Evolutionary conservation across 2,797 vertebrate genomes (phyloP).

Genomic region (Sphenodon punctatus): DNA sequence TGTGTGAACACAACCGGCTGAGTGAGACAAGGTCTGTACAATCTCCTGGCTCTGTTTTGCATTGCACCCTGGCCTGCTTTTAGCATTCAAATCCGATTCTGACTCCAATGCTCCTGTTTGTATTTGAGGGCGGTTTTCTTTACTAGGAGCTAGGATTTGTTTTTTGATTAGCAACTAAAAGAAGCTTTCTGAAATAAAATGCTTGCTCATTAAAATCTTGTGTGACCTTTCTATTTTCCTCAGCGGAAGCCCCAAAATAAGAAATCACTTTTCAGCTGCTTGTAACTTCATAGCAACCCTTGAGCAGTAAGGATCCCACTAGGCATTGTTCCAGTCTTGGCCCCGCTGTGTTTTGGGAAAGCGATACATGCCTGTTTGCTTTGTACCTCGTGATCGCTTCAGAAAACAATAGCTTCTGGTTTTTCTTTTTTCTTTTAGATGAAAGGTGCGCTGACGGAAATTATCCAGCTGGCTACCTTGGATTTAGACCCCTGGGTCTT

Average conservation of each 20-base stretch:
- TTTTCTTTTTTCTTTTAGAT: constrained; percentile 82
- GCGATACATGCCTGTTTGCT: no score
- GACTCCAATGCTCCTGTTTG: no score
- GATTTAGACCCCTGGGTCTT: constrained; percentile 98
- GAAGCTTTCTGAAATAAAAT: neutral
- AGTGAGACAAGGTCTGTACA: no score
- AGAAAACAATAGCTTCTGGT: constrained; percentile 51
- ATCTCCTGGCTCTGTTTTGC: no score
- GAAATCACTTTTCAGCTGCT: neutral
- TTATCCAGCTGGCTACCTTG: constrained; percentile 94
- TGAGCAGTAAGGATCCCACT: no score
- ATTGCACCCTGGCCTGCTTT: no score
- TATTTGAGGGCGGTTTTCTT: no score
- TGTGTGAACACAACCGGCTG: no score
- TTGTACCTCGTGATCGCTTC: no score
- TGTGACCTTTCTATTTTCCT: neutral
- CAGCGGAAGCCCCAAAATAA: neutral
- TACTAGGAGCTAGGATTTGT: neutral
- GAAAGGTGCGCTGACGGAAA: constrained; percentile 94
- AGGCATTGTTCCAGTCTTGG: no score
- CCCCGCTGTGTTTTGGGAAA: no score
- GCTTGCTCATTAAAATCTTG: neutral
- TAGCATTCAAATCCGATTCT: no score
- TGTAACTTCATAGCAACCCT: neutral
- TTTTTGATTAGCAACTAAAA: neutral